Evolutionary conservation across 2,113 vertebrate species (phyloP).

Genomic region (Python bivittatus): DNA sequence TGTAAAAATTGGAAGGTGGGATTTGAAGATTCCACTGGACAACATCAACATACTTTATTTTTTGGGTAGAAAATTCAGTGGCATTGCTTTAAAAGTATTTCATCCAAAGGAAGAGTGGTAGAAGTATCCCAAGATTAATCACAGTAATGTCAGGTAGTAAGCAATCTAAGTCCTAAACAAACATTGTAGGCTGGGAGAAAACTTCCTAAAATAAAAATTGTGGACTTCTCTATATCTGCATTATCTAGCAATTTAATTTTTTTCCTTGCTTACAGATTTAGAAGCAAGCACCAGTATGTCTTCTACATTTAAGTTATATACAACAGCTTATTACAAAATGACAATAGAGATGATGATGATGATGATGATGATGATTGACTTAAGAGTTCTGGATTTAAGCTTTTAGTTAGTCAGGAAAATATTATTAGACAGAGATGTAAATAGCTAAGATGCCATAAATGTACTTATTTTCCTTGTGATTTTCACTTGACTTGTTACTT

Average conservation of each 20-base stretch:
- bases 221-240: background rate
- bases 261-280: background rate
- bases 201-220: background rate
- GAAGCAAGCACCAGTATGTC: background rate
- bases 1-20: background rate
- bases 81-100: background rate
- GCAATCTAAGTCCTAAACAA: too few species aligned
- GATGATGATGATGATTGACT: background rate
- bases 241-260: background rate
- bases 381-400: background rate
- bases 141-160: background rate
- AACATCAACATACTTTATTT: rapidly evolving
- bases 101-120: too few species aligned
- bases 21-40: background rate
- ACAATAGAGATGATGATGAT: background rate
- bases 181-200: background rate
- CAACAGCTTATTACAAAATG: background rate
- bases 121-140: background rate
- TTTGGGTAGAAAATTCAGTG: background rate
- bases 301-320: background rate
- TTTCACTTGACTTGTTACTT: rapidly evolving
- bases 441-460: background rate
- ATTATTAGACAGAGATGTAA: background rate
- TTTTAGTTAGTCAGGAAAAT: slow-evolving; percentile 4
- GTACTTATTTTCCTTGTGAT: background rate